These are phyloP conservation scores for Choloepus didactylus DNA, from an alignment of 2,797 vertebrate species.

Conservation along the genomic window DNA sequence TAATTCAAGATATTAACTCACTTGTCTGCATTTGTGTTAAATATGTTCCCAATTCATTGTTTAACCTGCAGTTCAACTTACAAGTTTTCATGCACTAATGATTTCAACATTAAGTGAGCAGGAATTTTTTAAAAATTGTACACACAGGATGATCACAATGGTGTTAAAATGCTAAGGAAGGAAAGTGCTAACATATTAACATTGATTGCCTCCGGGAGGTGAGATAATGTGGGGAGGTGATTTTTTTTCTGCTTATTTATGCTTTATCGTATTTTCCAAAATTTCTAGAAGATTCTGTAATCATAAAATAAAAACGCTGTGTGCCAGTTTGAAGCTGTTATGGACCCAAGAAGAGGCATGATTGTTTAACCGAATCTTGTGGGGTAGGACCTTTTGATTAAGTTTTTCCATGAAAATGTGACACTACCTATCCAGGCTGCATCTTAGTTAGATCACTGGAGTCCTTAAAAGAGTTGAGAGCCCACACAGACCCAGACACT, in stretches of 20 bases:
- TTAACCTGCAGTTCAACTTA: background rate
- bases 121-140: background rate
- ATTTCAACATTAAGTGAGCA: slow-evolving; percentile 59
- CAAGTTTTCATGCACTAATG: background rate
- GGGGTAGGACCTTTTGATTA: no score
- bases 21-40: background rate
- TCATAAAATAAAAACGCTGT: no score
- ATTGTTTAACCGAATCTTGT: no score
- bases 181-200: background rate
- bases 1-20: background rate
- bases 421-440: no score
- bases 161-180: background rate
- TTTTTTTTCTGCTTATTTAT: background rate
- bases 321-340: no score
- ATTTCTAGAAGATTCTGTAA: background rate
- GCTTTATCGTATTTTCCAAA: background rate
- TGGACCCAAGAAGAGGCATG: no score
- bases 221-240: background rate
- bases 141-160: background rate
- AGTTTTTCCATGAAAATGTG: no score
- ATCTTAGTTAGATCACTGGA: no score
- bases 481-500: no score
- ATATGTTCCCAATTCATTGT: slow-evolving; percentile 15
- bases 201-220: background rate
- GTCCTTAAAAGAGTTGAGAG: no score